Evolutionary conservation across 2,113 vertebrate genomes (phyloP), one percentile per base, ranked within the genome.

Genomic region (Hippolais icterina): DNA sequence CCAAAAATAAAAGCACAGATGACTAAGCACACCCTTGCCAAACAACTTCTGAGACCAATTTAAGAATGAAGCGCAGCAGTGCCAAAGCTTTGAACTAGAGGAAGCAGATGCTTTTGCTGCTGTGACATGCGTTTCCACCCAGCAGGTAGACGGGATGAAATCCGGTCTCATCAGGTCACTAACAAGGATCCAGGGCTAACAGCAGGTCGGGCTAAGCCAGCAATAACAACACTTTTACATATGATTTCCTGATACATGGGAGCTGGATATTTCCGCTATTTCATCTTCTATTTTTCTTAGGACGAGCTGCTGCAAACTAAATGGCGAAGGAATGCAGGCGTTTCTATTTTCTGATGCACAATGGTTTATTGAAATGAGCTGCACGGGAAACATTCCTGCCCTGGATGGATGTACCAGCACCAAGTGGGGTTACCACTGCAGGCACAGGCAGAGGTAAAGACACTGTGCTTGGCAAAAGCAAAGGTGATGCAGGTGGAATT

Each of bases 81-180:
- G 94, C 89, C 91, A 92, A 89, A 95, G 94, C 96, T 97, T 97
- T 97, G 96, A 96, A 96, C 90, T 96, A 83, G 80, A 97, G 97
- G 95, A 97, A 97, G 93, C 96, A 97, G 89, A 97, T 95, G 94
- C 96, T 85, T 96, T 90, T 93, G 97, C 89, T 93, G 91, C 94
- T 97, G 95, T 83, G 96, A 96, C 93, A 95, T 97, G 96, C 93
- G 92, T 97, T 97, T 96, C 96, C 87, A 94, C 97, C 77, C 96
- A 97, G 96, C 96, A 97, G 97, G 96, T 97, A 97, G 89, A 96
- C 4, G 4, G 75, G 89, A 77, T 88, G 91, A 94, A 94, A 97
- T 97, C 95, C 60, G 41, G 91, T 89, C 91, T 75, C 95, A 91
- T 97, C 92, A 94, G 87, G 93, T 96, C 95, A 94, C 91, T 79